A percentile compares a stretch with the other conserved stretches of the same genome.
Evolutionary conservation across 2,888 invertebrate species (phyloP).

Genomic region (Ceraclea dissimilis): DNA sequence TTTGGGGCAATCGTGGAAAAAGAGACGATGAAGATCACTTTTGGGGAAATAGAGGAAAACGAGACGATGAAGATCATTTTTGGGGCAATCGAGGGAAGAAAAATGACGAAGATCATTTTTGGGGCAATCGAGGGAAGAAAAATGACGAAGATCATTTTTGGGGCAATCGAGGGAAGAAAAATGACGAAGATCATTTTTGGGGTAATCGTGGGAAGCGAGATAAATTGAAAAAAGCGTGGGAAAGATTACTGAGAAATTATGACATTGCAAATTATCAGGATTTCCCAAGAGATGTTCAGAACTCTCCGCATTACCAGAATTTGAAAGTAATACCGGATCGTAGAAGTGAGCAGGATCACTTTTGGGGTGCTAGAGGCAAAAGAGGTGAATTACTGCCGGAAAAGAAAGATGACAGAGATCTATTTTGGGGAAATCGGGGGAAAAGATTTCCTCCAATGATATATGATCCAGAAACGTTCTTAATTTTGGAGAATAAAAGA

Average conservation of each 20-base stretch:
- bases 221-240: neutral
- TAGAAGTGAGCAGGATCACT: slow-evolving; percentile 23
- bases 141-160: slow-evolving; percentile 33
- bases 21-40: slow-evolving; percentile 31
- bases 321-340: slow-evolving; percentile 11
- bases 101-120: slow-evolving; percentile 28
- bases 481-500: slow-evolving; percentile 27
- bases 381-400: slow-evolving; percentile 29
- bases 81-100: slow-evolving; percentile 32
- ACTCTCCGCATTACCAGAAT: neutral
- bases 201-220: slow-evolving; percentile 27
- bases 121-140: slow-evolving; percentile 30
- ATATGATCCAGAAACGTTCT: slow-evolving; percentile 34
- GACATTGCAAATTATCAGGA: too few relatives aligned
- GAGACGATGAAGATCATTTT: slow-evolving; percentile 31
- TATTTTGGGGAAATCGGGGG: slow-evolving; percentile 27
- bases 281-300: neutral
- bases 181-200: slow-evolving; percentile 29
- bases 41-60: slow-evolving; percentile 33
- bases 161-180: slow-evolving; percentile 34
- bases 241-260: too few relatives aligned
- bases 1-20: slow-evolving; percentile 28
- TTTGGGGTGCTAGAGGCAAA: slow-evolving; percentile 30
- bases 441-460: slow-evolving; percentile 9
- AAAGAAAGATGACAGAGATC: slow-evolving; percentile 22